These are phyloP conservation scores for Sepiola atlantica DNA, from an alignment of 2,888 invertebrate genomes.

Conservation along the genomic window DNA sequence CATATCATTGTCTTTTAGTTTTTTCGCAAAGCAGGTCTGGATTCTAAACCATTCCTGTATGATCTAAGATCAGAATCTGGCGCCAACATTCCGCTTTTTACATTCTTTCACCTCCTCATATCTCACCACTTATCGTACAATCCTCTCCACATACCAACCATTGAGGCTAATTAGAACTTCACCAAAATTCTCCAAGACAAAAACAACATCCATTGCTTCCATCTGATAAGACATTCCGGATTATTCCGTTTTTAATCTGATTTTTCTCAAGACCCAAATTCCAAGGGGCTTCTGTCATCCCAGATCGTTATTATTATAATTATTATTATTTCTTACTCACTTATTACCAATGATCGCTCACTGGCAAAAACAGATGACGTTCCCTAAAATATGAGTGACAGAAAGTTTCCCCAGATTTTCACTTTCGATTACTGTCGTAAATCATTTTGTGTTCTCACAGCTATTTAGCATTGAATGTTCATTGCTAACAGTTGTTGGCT, in stretches of 20 bases:
- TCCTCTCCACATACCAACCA: not conserved
- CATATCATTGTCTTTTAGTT: not conserved
- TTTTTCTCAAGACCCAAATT: not conserved
- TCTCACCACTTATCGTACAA: not conserved
- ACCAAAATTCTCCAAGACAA: not conserved
- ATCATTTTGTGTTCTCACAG: not conserved
- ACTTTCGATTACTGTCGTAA: too few species aligned
- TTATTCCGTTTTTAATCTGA: not conserved
- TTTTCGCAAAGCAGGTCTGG: not conserved
- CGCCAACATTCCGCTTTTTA: not conserved
- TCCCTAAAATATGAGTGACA: too few species aligned
- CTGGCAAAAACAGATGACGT: too few species aligned
- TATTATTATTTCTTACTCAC: too few species aligned
- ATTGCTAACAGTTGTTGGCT: too few species aligned
- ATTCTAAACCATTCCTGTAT: not conserved
- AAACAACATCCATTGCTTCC: not conserved
- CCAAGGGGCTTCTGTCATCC: conserved; percentile 2
- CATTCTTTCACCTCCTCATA: not conserved
- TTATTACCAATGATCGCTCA: too few species aligned
- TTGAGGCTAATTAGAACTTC: not conserved
- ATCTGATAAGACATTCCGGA: not conserved
- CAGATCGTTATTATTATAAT: not conserved
- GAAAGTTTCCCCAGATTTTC: too few species aligned
- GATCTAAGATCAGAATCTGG: not conserved
- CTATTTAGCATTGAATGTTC: too few species aligned